phyloP scores from a whole-genome alignment of 2,888 invertebrate genomes.

The Nasonia oneida region DNA sequence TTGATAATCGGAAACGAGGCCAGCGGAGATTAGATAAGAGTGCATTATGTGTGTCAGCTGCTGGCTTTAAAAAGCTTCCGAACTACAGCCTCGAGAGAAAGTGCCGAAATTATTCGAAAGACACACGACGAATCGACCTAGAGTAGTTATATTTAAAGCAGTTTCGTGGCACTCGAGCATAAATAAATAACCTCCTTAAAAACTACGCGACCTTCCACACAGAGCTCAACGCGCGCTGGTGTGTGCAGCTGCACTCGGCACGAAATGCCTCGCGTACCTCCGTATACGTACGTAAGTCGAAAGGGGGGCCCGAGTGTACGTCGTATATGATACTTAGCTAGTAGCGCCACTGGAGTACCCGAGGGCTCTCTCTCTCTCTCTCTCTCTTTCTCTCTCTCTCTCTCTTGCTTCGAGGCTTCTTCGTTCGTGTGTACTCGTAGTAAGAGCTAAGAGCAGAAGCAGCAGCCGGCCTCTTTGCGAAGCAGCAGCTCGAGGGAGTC shows the following conservation, averaged over 20 bases:
- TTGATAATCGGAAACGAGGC: background rate
- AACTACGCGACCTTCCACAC: background rate
- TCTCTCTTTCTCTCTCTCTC: slow-evolving; percentile 32
- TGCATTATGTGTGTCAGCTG: background rate
- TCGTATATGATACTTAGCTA: slow-evolving; percentile 36
- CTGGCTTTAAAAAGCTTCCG: background rate
- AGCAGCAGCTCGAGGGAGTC: slow-evolving; percentile 42
- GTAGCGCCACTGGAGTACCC: slow-evolving; percentile 50
- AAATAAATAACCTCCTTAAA: slow-evolving; percentile 18
- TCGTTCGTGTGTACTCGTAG: background rate
- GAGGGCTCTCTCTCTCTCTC: slow-evolving; percentile 26
- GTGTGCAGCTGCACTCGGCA: slow-evolving; percentile 26
- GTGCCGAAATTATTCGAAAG: background rate
- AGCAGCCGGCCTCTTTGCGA: slow-evolving; percentile 57
- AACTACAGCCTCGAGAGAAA: background rate
- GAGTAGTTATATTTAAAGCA: background rate
- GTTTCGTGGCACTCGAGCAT: background rate
- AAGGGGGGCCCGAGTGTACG: background rate
- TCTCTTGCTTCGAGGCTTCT: slow-evolving; percentile 28
- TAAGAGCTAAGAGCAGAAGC: background rate
- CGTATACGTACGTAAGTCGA: background rate
- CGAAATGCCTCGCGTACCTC: slow-evolving; percentile 24
- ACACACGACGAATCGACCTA: background rate
- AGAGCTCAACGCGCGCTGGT: background rate
- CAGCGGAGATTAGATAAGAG: background rate